Conservation (phyloP, 2,797 vertebrate species). For the Helicolenus hilgendorfi region DNA sequence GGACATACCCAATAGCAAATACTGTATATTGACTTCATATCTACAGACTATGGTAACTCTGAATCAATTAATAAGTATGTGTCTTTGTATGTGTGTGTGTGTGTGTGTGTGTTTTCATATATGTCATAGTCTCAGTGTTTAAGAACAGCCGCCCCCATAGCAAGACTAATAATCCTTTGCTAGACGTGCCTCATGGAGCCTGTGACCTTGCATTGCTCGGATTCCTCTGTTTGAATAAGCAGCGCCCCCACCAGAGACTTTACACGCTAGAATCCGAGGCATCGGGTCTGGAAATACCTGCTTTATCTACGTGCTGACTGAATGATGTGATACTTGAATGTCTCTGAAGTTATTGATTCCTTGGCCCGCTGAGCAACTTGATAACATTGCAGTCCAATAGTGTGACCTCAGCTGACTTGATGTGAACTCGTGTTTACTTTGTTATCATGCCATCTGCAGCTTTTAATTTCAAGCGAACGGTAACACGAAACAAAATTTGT, state of each 20-base stretch:
- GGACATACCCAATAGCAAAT: background rate
- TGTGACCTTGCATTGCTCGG: conserved; percentile 84
- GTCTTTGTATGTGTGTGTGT: background rate
- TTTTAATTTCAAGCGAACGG: conserved; percentile 41
- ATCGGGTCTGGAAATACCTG: conserved; percentile 24
- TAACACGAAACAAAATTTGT: conserved; percentile 32
- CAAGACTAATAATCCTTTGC: conserved; percentile 72
- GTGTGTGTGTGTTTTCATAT: conserved; percentile 6
- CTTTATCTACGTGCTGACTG: conserved; percentile 4
- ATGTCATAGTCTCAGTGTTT: conserved; percentile 41
- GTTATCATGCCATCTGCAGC: conserved; percentile 26
- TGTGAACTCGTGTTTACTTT: conserved; percentile 49
- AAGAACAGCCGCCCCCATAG: conserved; percentile 55
- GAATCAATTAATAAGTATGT: background rate
- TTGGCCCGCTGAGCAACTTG: background rate
- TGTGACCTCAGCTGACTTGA: background rate
- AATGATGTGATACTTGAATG: conserved; percentile 17
- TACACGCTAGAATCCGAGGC: conserved; percentile 63
- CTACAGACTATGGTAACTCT: background rate
- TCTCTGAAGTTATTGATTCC: background rate
- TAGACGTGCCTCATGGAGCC: conserved; percentile 68
- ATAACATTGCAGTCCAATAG: background rate
- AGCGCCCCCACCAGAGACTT: conserved; percentile 75
- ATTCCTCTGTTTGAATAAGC: conserved; percentile 81
- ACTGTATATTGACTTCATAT: background rate